Percentiles rank a stretch among this genome's conserved stretches.
Conservation (phyloP, 2,797 vertebrate species). For the Liasis olivaceus region DNA sequence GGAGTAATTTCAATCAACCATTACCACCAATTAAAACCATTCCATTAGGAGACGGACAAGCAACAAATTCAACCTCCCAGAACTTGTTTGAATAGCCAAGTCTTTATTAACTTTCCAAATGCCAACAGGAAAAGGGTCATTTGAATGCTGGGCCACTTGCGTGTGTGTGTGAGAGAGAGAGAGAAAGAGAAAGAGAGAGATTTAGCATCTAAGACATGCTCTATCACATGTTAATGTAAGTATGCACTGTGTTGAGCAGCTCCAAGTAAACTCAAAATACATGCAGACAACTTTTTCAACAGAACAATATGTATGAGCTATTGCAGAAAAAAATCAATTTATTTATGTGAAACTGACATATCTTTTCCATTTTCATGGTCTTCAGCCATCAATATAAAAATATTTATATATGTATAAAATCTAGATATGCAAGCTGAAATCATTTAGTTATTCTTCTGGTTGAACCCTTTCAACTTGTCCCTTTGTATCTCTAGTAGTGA, state of each 20-base stretch:
- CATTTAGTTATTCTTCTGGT: neutral
- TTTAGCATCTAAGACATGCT: too few relatives aligned
- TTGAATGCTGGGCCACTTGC: too few relatives aligned
- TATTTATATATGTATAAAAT: neutral
- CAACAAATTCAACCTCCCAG: too few relatives aligned
- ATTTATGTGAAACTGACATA: neutral
- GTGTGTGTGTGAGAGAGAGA: too few relatives aligned
- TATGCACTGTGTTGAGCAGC: neutral
- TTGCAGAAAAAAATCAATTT: neutral
- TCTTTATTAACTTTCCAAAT: too few relatives aligned
- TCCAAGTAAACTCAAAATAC: neutral
- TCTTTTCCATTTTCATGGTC: neutral
- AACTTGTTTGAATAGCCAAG: too few relatives aligned
- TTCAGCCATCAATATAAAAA: neutral
- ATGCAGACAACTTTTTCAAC: neutral
- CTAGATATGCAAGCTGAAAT: neutral
- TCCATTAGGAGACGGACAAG: too few relatives aligned
- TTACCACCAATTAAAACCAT: neutral
- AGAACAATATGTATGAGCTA: neutral
- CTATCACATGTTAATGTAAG: neutral
- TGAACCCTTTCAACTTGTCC: neutral
- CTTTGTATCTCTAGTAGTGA: neutral
- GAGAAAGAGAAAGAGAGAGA: too few relatives aligned
- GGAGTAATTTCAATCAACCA: neutral
- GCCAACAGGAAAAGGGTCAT: too few relatives aligned